Base-by-base conservation (phyloP, 2,113 vertebrate genomes). In the Anser brachyrhynchus region DNA sequence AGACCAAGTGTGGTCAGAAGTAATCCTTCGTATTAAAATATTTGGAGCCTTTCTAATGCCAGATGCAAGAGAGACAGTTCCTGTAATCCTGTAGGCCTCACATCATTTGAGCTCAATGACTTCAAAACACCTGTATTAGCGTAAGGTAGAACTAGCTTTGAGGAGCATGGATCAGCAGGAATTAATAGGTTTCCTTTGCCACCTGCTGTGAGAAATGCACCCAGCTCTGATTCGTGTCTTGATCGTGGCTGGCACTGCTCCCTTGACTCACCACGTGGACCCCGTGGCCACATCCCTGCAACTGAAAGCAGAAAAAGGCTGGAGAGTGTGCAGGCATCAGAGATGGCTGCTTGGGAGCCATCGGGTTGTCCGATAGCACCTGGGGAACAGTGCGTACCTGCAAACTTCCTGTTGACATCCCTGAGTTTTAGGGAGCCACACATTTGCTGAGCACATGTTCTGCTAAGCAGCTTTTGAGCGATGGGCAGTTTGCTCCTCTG, bases 21-120 rank as follows among this genome's bases (percentile, higher is more conserved):
- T 76, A 91, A 84, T 84, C 65, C 66, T 74, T 43, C 51, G 57
- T 71, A 72, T 67, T 91, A 71, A 87, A 80, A 80, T 93, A 93
- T 44, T 81, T 72, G 44, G 74, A 93, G 54, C 49, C 52, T 91
- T 88, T 92, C 67, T 88, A 52, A 76, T 84, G 59, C 46, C 25
- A 51, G 64, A 84, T 88, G 52, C 46, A 0, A 1, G 75, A 61
- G 84, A 88, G 83, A 62, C 52, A 61, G 28, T 93, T 81, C 87
- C 87, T 80, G 78, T 75, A 71, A 80, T 87, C 64, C 78, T 51
- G 33, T 49, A 57, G 64, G 41, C 64, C 84, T 91, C 35, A 41
- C 41, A 62, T 81, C 41, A 15, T 88, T 72, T 64, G 12, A 81
- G 33, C 35, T 37, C 23, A 76, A 59, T 67, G 70, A 67, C 74